Base-by-base conservation (phyloP, 2,113 vertebrate species). In the Pterophyllum scalare region DNA sequence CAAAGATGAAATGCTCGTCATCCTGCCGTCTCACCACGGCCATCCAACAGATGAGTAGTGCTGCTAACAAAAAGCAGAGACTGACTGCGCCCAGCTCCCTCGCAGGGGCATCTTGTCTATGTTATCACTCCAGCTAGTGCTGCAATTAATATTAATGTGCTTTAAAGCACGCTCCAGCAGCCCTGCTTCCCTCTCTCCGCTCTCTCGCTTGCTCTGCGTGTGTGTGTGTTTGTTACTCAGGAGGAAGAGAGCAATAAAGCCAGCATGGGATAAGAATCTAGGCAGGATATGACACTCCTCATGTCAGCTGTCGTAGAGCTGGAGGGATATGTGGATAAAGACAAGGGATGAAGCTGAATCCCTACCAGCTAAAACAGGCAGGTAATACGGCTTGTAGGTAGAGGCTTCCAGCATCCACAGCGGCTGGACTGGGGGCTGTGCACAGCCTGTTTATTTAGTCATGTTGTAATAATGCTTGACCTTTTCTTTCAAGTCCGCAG, bases 101-200 rank as follows among this genome's bases (percentile, higher is more conserved):
- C 91, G 79, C 91, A 88, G 88, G 87, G 89, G 90, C 92, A 83
- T 92, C 92, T 87, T 92, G 83, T 94, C 86, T 90, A 75, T 92
- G 91, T 93, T 94, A 94, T 94, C 87, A 75, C 89, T 92, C 87
- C 89, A 86, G 92, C 91, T 95, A 89, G 90, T 91, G 91, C 91
- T 65, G 92, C 95, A 95, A 94, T 96, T 96, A 95, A 95, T 95
- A 96, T 96, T 95, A 95, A 95, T 94, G 93, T 87, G 90, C 93
- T 94, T 89, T 94, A 94, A 94, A 94, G 94, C 92, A 85, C 77
- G 90, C 92, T 91, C 88, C 93, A 90, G 91, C 92, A 91, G 89
- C 89, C 87, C 92, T 82, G 88, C 91, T 85, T 86, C 79, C 28
- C 85, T 83, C 81, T 81, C 75, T 52, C 80, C 64, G 43, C 17